Evolutionary conservation across 2,113 vertebrate species (phyloP).

Genomic region (Protobothrops mucrosquamatus): DNA sequence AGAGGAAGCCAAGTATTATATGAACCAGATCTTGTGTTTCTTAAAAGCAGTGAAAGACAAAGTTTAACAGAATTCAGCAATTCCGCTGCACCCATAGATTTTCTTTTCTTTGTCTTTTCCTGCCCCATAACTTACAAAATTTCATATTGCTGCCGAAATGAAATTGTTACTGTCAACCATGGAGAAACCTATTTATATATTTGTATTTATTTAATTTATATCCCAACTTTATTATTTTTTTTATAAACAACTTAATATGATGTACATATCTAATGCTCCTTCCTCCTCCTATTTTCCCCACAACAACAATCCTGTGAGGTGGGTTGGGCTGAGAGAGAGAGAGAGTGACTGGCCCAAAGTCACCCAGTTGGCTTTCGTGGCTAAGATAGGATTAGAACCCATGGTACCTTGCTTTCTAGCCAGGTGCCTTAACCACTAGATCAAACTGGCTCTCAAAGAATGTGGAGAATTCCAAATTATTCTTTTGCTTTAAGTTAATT

Average conservation of each 20-base stretch:
- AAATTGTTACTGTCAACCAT: not conserved
- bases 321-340: not conserved
- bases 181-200: not conserved
- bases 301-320: not conserved
- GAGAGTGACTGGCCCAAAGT: not conserved
- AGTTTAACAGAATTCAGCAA: not conserved
- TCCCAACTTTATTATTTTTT: not conserved
- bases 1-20: not conserved
- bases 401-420: not conserved
- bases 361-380: not conserved
- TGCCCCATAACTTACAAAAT: not conserved
- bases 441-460: not conserved
- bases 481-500: not conserved
- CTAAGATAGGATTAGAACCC: not conserved
- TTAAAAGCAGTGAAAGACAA: not conserved
- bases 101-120: not conserved
- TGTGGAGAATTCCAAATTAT: not conserved
- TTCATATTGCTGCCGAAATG: not conserved
- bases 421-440: not conserved
- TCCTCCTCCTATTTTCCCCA: not conserved
- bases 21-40: not conserved
- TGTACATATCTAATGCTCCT: not conserved
- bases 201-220: not conserved
- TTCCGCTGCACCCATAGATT: too few species aligned
- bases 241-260: not conserved